These are phyloP conservation scores for Apamea anceps DNA, from an alignment of 2,888 invertebrate genomes.

Conservation along the genomic window DNA sequence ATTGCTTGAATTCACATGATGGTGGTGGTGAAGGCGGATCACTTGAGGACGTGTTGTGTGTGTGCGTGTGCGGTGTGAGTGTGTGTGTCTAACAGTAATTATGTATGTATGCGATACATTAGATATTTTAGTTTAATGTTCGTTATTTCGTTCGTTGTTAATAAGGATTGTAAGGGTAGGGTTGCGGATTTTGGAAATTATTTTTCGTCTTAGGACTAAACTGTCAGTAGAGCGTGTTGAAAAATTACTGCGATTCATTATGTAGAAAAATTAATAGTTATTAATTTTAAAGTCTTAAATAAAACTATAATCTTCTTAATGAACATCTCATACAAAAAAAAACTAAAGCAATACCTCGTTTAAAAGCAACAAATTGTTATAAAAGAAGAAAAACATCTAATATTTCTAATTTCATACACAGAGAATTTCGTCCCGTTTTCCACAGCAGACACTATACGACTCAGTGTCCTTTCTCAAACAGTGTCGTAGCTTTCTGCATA, in stretches of 20 bases:
- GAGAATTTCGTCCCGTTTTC: slow-evolving; percentile 29
- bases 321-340: not conserved
- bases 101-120: slow-evolving; percentile 70
- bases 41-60: slow-evolving; percentile 80
- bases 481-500: slow-evolving; percentile 33
- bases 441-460: slow-evolving; percentile 47
- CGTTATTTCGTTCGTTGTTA: slow-evolving; percentile 65
- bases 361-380: not conserved
- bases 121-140: slow-evolving; percentile 69
- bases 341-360: slow-evolving; percentile 9
- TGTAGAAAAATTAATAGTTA: not conserved
- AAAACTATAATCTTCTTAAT: not conserved
- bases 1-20: slow-evolving; percentile 86
- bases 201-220: not conserved
- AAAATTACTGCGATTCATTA: not conserved
- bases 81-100: slow-evolving; percentile 67
- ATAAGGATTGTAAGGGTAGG: slow-evolving; percentile 60
- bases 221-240: too few relatives aligned
- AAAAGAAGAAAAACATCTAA: slow-evolving; percentile 22
- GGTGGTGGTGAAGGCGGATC: slow-evolving; percentile 86
- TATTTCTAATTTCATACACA: slow-evolving; percentile 53
- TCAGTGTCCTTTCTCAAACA: slow-evolving; percentile 57
- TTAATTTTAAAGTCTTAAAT: too few relatives aligned
- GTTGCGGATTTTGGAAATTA: slow-evolving; percentile 15
- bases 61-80: slow-evolving; percentile 68